A percentile compares a stretch with the other conserved stretches of the same genome.
Conservation (phyloP, 2,113 vertebrate genomes). For the Rhodinocichla rosea region DNA sequence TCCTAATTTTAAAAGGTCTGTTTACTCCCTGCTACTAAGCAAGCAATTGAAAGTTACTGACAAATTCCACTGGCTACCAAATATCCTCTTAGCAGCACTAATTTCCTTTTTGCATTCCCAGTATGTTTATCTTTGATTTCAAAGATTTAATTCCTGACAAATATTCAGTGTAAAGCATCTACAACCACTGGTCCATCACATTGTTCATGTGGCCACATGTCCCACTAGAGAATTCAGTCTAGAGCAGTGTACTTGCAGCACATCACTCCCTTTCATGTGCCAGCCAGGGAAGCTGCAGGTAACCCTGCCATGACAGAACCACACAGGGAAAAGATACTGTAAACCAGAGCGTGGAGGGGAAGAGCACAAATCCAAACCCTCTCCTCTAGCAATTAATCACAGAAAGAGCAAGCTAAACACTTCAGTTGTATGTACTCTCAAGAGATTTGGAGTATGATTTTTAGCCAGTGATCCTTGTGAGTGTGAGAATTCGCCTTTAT, state of each 20-base stretch:
- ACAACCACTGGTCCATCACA: background rate
- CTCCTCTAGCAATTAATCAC: background rate
- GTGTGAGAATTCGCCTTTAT: background rate
- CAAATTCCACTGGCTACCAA: background rate
- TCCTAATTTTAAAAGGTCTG: background rate
- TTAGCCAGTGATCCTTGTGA: background rate
- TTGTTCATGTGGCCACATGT: rapidly evolving
- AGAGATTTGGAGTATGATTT: background rate
- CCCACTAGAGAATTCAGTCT: background rate
- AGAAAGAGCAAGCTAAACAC: background rate
- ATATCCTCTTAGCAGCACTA: background rate
- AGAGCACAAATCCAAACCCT: background rate
- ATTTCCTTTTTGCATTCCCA: background rate
- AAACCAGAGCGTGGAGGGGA: rapidly evolving
- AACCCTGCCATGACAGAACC: background rate
- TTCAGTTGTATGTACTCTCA: rapidly evolving
- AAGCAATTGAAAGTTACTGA: background rate
- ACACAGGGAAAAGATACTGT: rapidly evolving
- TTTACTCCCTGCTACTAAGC: background rate
- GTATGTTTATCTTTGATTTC: background rate
- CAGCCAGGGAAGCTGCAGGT: background rate
- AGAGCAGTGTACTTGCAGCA: background rate
- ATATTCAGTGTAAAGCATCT: background rate
- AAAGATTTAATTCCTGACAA: background rate
- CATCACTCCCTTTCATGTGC: background rate